Base-by-base conservation (phyloP, 1,140 invertebrate species). In the Ceratina japonica region DNA sequence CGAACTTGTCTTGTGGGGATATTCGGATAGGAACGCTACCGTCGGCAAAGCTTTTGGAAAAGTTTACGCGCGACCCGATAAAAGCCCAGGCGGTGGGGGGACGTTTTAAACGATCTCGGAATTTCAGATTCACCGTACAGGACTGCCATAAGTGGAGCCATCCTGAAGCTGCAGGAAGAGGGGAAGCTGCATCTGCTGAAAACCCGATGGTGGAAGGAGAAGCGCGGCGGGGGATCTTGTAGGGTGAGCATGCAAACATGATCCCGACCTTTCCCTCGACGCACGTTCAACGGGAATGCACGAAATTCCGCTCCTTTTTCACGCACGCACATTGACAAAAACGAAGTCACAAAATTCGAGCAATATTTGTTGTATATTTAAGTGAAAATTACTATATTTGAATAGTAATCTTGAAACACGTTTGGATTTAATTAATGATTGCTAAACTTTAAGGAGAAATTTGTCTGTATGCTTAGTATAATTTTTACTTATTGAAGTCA, bases 161-260 rank as follows among this genome's bases (percentile, higher is more conserved):
- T 99, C 82, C 92, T 99, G 24, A 97, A 97, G 92, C 92, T 99
- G 13, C 98, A 98, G 93, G 98, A 99, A 93, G 96, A 97, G 91
- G 98, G 97, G 59, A 97, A 96, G 92, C 92, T 99, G 62, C 96
- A 98, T 88, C 95, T 97, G 87, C 93, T 99, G 83, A 98, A 98
- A 93, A 97, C 97, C 20, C 96, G 97, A 91, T 99, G 98, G 98
- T 98, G 98, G 98, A 98, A 98, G 91, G 96, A 97, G 91, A 97
- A 97, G 93, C 94, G 96, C 44, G 97, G 96, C 10, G 97, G 96
- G 16, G 96, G 96, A 75, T 94, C 95, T 54, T 97, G 97, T 90
- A 94, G 95, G 87, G 96, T 97, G 93, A 94, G 94, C 85, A 73
- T 71, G 49, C 63, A 54, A 79, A 83, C 73, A 78, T 31, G 27